Conservation (phyloP, 1,140 invertebrate genomes). For the Caerostris extrusa region DNA sequence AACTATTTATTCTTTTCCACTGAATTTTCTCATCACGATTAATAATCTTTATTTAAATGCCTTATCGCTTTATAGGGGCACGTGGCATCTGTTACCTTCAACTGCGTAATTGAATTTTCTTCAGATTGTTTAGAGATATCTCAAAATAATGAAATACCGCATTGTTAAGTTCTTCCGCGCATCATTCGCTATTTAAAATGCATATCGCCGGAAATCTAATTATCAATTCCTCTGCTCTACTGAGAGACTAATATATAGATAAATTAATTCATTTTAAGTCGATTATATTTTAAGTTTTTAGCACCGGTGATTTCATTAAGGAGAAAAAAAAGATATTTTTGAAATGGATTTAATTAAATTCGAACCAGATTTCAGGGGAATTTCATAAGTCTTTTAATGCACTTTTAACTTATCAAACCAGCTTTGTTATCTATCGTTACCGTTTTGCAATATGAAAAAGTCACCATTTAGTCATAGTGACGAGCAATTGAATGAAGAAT, state of each 20-base stretch:
- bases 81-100: background rate
- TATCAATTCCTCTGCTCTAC: background rate
- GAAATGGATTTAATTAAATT: constrained; percentile 55
- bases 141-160: background rate
- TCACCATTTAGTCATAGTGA: too few relatives aligned
- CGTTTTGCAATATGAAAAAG: too few relatives aligned
- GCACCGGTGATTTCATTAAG: constrained; percentile 41
- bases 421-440: too few relatives aligned
- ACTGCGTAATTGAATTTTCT: constrained; percentile 11
- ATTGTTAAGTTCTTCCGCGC: background rate
- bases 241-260: background rate
- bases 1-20: too few relatives aligned
- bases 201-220: constrained; percentile 40
- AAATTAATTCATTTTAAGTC: constrained; percentile 25
- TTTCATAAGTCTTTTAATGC: background rate
- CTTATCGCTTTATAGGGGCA: background rate
- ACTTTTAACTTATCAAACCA: background rate
- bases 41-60: constrained; percentile 23
- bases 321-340: constrained; percentile 11
- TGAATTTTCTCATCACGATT: background rate
- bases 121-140: constrained; percentile 28
- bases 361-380: background rate
- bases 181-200: constrained; percentile 28
- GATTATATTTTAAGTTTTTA: constrained; percentile 23
- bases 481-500: too few relatives aligned